Evolutionary conservation across 1,140 invertebrate species (phyloP), one percentile per base, ranked within the genome.

Genomic region (Saccostrea cuccullata): DNA sequence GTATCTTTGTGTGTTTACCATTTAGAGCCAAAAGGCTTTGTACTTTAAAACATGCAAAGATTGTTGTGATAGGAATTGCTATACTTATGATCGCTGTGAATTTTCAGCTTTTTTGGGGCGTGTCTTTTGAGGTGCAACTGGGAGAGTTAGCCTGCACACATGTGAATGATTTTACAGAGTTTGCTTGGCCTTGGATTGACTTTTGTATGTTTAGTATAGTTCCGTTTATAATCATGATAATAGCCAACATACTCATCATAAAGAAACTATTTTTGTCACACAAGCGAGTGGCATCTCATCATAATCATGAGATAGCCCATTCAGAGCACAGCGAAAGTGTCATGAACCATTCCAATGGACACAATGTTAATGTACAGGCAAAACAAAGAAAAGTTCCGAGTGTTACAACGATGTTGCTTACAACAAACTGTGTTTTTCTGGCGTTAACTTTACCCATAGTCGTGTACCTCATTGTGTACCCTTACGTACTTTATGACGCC

Each of bases 171-270:
- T 93, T 93, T 56, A 26, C 91, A 6, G 67, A 84, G 55, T 87
- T 88, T 20, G 84, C 92, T 23, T 94, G 92, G 91, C 93, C 93
- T 1, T 94, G 94, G 94, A 90, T 94, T 9, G 94, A 94, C 82
- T 91, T 94, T 20, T 90, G 90, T 82, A 82, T 93, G 20, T 93
- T 93, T 56, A 93, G 92, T 60, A 84, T 94, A 15, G 70, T 94
- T 1, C 94, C 94, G 2, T 94, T 94, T 87, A 30, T 89, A 26
- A 87, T 93, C 30, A 94, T 94, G 91, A 90, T 93, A 6, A 58
- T 89, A 17, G 91, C 91, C 67, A 92, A 93, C 87, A 90, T 90
- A 5, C 88, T 92, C 5, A 94, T 94, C 4, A 92, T 94, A 20
- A 88, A 90, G 58, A 73, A 84, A 9, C 70, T 86, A 20, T 56